Base-by-base conservation (phyloP, 1,140 invertebrate species). In the Cydia pomonella region DNA sequence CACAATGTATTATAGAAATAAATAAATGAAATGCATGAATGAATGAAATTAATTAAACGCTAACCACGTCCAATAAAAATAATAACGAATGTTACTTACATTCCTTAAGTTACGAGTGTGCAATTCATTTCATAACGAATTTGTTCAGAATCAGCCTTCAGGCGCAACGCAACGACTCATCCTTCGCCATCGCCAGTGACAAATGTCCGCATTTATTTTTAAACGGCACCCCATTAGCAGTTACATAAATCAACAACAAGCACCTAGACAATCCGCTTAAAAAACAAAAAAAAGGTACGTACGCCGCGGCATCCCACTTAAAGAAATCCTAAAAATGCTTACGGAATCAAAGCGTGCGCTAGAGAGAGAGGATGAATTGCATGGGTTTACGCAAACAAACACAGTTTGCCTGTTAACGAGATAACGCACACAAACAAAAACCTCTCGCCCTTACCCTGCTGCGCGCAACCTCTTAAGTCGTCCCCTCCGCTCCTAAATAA, bases 331-430 rank as follows among this genome's bases (percentile, higher is more conserved):
- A 66, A 33, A 66, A 66, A 33, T 66, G 63, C 16, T 5, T 25
- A 33, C 13, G 27, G 64, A n/a, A 64, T 64, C 27, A 38, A 69
- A 33, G 33, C 27, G 29, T 5, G 64, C 29, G 50, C 74, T 75
- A 78, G 82, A 82, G 77, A 59, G 80, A 76, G 80, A 83, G 76
- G 73, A 75, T 79, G 79, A 80, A 83, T 79, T 79, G 80, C 80
- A 80, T 81, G 78, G 75, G 76, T 79, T 64, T 69, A 69, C 64
- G 64, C 64, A 69, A 69, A 69, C 64, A 69, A 69, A 69, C 64
- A 69, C 27, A 18, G 29, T 66, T 29, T 29, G 63, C 29, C 27
- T 69, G 64, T 69, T 69, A 69, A 69, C 64, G 53, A 59, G 53
- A 69, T 69, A 33, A 69, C 64, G 27, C 64, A 69, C 64, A 69